These are phyloP conservation scores for Odontomachus brunneus DNA, from an alignment of 1,140 invertebrate species.

Conservation along the genomic window DNA sequence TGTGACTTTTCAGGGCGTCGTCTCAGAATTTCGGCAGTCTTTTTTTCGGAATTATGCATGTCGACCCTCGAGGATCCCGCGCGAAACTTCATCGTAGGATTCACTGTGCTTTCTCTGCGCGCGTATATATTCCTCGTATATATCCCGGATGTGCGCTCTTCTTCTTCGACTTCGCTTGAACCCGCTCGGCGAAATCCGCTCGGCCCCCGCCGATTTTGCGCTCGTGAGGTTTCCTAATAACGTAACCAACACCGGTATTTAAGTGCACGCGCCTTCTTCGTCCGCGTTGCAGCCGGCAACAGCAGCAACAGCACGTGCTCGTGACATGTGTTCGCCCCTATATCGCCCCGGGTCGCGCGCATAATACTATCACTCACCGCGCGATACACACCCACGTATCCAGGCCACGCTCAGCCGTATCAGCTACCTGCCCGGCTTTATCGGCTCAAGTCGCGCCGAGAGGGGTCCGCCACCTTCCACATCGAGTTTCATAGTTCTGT, in stretches of 20 bases:
- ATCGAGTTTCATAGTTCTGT: constrained; percentile 31
- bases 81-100: background rate
- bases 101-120: constrained; percentile 1
- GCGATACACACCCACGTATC: constrained; percentile 46
- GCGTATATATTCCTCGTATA: background rate
- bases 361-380: constrained; percentile 40
- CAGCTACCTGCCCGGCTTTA: constrained; percentile 53
- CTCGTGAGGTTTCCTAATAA: constrained; percentile 60
- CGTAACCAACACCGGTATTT: constrained; percentile 49
- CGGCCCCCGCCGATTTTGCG: constrained; percentile 22
- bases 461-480: background rate
- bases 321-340: constrained; percentile 54
- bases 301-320: constrained; percentile 49
- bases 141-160: too few species aligned
- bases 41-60: too few species aligned
- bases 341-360: constrained; percentile 28
- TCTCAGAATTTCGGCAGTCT: too few species aligned
- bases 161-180: constrained; percentile 7
- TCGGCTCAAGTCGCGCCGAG: constrained; percentile 20
- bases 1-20: too few species aligned
- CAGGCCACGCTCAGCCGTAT: constrained; percentile 34
- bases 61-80: too few species aligned
- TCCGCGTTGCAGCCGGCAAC: constrained; percentile 16
- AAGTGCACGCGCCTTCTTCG: constrained; percentile 48
- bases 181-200: constrained; percentile 13